These are phyloP conservation scores for Laticauda colubrina DNA, from an alignment of 2,113 vertebrate genomes.

Conservation along the genomic window DNA sequence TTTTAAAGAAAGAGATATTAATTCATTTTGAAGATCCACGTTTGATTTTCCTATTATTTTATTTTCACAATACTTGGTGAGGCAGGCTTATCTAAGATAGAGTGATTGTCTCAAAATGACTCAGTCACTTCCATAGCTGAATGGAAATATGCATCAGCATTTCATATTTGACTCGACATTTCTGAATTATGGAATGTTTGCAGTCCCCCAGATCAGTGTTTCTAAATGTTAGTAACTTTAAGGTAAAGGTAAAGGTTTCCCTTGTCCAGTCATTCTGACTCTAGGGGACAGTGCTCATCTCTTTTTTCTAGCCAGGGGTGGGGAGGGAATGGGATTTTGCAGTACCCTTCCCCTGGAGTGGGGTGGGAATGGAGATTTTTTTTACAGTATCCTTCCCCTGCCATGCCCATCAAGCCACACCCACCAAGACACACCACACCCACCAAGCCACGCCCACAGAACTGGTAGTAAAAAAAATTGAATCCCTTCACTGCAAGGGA, in stretches of 20 bases:
- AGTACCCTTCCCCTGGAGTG: no score
- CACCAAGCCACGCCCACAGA: no score
- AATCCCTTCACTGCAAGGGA: background rate
- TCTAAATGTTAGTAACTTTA: background rate
- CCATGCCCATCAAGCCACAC: no score
- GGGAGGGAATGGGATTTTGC: no score
- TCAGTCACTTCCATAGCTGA: background rate
- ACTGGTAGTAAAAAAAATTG: no score
- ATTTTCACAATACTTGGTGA: background rate
- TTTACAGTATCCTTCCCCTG: no score
- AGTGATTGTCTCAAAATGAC: background rate
- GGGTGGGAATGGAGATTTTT: no score
- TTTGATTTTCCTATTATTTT: background rate
- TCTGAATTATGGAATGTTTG: background rate
- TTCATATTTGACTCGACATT: background rate
- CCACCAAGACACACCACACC: no score
- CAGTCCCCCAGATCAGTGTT: background rate
- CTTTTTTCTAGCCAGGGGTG: background rate
- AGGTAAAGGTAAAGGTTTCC: background rate
- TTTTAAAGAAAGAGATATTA: background rate
- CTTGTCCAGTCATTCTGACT: no score
- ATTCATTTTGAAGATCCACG: background rate
- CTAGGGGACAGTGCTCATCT: no score
- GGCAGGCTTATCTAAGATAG: background rate
- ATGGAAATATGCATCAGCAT: background rate